Base-by-base conservation (phyloP, 2,113 vertebrate species). In the Entosphenus tridentatus region DNA sequence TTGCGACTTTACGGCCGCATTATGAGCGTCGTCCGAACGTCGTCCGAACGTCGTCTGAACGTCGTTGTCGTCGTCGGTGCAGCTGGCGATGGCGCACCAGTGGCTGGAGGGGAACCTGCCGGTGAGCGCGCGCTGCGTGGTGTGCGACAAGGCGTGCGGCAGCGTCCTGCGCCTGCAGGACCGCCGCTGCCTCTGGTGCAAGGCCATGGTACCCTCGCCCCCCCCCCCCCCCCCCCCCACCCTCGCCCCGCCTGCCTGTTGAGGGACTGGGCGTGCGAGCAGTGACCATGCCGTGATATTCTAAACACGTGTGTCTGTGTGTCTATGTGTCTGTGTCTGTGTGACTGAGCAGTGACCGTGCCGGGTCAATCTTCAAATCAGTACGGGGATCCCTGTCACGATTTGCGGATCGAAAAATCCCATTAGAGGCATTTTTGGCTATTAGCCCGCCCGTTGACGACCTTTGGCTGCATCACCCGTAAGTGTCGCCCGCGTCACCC, bases 61-160 rank as follows among this genome's bases (percentile, higher is more conserved):
- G 13, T 58, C 57, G 57, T 70, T 73, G 57, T 68, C 13, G 57
- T 67, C 17, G 69, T n/a, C 18, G 11, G 2, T 70, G 57, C 77
- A 96, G 91, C 86, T 97, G 62, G 87, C 86, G 0, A 96, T 97
- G 93, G 91, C 93, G 7, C 93, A 97, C 73, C 93, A 97, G 79
- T 97, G 93, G 93, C 70, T 97, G 73, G 93, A 97, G 73, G 93
- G 93, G 62, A 97, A 97, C 76, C 80, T 97, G 7, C 86, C 91
- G 0, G 93, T 97, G 73, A 95, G 91, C 1, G 93, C 93, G 8
- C 95, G 95, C 69, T 97, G 93, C 72, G 82, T 78, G 0, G 85
- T 91, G 54, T 97, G 93, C n/a, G 93, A 97, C 70, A 93, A 88
- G 77, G 95, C 89, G 0, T 96, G 91, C 2, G 93, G 93, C 74